Conservation (phyloP, 2,797 vertebrate species). For the Nasua narica region DNA sequence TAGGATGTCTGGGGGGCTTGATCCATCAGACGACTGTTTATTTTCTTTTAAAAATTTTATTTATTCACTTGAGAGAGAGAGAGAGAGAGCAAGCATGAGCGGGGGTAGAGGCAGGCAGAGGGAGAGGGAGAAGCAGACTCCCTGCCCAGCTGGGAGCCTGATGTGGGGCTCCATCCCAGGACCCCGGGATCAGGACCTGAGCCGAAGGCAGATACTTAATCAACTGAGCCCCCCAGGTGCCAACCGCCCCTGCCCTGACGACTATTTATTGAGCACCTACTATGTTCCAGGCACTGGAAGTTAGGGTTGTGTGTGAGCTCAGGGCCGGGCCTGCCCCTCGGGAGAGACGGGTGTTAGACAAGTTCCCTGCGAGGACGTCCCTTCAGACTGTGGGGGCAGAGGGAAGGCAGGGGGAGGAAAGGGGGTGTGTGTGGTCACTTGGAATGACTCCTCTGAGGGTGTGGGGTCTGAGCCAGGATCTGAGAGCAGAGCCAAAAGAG, state of each 20-base stretch:
- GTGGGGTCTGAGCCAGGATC: neutral
- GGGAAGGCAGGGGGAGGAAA: no score
- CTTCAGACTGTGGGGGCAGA: neutral
- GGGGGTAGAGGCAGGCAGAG: neutral
- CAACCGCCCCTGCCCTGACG: no score
- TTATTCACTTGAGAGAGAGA: no score
- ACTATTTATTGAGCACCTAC: neutral
- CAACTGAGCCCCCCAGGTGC: neutral
- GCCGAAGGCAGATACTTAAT: neutral
- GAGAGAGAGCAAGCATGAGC: no score
- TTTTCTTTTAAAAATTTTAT: no score
- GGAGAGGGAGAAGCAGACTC: neutral
- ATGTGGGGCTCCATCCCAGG: fast-evolving
- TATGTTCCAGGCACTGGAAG: neutral
- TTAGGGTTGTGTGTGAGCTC: neutral
- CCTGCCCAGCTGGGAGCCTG: neutral
- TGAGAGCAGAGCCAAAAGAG: neutral
- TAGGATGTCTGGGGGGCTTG: no score
- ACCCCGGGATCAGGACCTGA: neutral
- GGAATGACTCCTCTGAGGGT: neutral
- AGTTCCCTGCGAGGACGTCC: no score
- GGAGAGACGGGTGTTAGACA: neutral
- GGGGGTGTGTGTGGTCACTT: neutral
- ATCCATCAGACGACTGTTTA: no score
- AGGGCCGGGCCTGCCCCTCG: fast-evolving